These are phyloP conservation scores for Chrysotoxum bicinctum DNA, from an alignment of 2,888 invertebrate genomes.

Conservation along the genomic window DNA sequence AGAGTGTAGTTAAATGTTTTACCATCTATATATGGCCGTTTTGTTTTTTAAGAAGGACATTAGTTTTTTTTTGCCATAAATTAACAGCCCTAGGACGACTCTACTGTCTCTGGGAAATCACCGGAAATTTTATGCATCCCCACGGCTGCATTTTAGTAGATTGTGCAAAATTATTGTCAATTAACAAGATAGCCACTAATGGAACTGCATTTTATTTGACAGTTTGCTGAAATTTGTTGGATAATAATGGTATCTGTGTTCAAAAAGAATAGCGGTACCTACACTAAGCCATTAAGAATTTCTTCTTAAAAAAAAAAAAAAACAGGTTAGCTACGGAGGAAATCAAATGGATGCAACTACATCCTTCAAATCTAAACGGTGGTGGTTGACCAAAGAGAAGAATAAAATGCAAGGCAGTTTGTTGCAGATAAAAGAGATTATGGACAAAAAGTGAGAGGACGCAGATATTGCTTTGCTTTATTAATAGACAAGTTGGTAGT, in stretches of 20 bases:
- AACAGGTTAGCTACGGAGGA: constrained; percentile 3
- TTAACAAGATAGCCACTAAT: constrained; percentile 23
- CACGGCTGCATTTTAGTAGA: neutral
- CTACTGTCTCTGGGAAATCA: neutral
- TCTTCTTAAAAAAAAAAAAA: constrained; percentile 24
- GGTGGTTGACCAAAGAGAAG: neutral
- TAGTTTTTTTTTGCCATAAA: neutral
- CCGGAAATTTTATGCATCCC: neutral
- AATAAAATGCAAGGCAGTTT: constrained; percentile 26
- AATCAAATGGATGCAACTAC: neutral
- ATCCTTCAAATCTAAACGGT: constrained; percentile 4
- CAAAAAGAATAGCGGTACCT: constrained; percentile 9
- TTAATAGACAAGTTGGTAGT: neutral
- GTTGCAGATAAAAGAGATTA: constrained; percentile 35
- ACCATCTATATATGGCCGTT: neutral
- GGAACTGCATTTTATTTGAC: constrained; percentile 25
- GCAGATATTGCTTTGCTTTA: constrained; percentile 21
- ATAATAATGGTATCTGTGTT: neutral
- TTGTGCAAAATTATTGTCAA: constrained; percentile 35
- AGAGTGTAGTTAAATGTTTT: constrained; percentile 31
- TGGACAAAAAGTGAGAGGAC: neutral
- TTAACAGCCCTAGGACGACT: neutral
- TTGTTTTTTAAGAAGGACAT: neutral
- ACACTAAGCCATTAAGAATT: neutral
- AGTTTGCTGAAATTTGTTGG: constrained; percentile 4